These are phyloP conservation scores for Arizona elegans DNA, from an alignment of 2,113 vertebrate genomes.

Conservation along the genomic window DNA sequence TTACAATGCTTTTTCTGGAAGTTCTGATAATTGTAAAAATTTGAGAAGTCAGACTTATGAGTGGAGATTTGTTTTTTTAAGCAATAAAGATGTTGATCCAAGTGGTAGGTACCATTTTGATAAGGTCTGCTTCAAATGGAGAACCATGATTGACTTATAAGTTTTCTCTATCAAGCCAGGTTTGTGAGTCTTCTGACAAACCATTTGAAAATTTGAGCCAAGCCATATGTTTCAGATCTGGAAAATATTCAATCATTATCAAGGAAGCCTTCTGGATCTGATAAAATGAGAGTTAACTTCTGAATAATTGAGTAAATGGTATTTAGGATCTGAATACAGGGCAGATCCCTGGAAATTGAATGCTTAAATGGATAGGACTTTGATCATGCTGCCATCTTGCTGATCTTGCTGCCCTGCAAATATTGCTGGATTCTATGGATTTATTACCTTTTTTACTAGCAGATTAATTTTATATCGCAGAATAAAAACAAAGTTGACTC, in stretches of 20 bases:
- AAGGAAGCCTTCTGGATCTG: neutral
- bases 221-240: neutral
- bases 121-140: neutral
- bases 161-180: neutral
- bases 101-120: neutral
- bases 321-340: neutral
- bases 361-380: neutral
- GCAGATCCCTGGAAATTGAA: neutral
- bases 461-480: neutral
- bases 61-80: neutral
- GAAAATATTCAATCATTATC: neutral
- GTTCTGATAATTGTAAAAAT: neutral
- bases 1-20: neutral
- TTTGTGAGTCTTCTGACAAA: neutral
- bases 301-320: neutral
- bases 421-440: neutral
- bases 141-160: neutral
- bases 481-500: neutral
- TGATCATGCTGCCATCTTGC: neutral
- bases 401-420: neutral
- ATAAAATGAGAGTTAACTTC: neutral
- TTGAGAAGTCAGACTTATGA: neutral
- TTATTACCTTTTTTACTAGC: neutral
- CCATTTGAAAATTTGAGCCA: neutral
- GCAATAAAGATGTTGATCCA: neutral